Conservation (phyloP, 2,888 invertebrate genomes). For the Gastrophysa polygoni region DNA sequence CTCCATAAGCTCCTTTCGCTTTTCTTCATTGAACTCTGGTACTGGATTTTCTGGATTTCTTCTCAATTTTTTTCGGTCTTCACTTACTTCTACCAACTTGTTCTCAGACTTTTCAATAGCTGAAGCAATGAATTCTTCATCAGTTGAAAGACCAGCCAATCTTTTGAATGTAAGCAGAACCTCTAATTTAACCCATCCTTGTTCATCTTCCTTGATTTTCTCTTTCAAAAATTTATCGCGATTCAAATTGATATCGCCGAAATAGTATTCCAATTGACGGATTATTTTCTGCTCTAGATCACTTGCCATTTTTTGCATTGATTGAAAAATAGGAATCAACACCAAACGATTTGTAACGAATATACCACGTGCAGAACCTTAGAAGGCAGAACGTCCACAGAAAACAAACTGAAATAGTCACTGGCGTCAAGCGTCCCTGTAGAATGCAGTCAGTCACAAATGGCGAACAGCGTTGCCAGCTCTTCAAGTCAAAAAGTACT, state of each 20-base stretch:
- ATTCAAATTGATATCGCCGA: constrained; percentile 89
- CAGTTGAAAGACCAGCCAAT: constrained; percentile 72
- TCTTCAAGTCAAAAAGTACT: no score
- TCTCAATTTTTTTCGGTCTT: constrained; percentile 68
- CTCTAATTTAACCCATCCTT: constrained; percentile 86
- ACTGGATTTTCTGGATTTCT: constrained; percentile 75
- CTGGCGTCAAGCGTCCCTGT: no score
- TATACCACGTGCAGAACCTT: background rate
- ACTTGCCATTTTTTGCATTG: constrained; percentile 45
- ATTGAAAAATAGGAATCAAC: no score
- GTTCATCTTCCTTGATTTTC: constrained; percentile 79
- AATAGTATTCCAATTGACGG: constrained; percentile 71
- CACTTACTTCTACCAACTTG: constrained; percentile 73
- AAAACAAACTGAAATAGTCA: no score
- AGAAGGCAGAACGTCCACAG: background rate
- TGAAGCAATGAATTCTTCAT: constrained; percentile 71
- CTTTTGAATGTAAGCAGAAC: constrained; percentile 89
- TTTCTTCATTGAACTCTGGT: constrained; percentile 85
- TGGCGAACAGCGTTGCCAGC: no score
- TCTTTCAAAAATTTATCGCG: constrained; percentile 93
- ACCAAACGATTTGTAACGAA: no score
- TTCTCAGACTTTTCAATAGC: constrained; percentile 77
- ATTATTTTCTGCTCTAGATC: constrained; percentile 68
- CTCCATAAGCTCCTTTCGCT: constrained; percentile 75
- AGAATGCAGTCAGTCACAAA: no score